Percentiles rank a stretch among this genome's conserved stretches.
phyloP scores from a whole-genome alignment of 2,113 vertebrate species.

The Corydoras sp. region DNA sequence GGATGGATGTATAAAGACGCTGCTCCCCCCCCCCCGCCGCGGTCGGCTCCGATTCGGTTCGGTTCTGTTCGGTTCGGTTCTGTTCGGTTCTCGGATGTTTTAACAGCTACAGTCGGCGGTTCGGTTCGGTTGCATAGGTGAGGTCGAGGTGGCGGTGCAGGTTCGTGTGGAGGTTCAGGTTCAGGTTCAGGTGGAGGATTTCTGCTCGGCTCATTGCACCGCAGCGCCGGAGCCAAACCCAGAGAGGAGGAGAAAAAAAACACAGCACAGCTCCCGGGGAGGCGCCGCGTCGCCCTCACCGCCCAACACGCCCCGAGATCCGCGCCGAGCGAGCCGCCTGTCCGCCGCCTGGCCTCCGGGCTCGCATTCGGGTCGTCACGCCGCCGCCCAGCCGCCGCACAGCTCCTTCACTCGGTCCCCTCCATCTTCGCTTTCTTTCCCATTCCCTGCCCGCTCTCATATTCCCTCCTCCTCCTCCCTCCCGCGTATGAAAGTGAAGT shows the following conservation, averaged over 20 bases:
- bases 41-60: background rate
- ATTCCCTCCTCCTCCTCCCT: background rate
- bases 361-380: background rate
- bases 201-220: conserved; percentile 7
- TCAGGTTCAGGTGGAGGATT: background rate
- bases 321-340: conserved; percentile 7
- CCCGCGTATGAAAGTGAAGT: conserved; percentile 44
- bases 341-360: conserved; percentile 2
- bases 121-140: conserved; percentile 30
- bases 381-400: conserved; percentile 1
- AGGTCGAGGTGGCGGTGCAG: too few relatives aligned
- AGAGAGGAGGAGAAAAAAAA: too few relatives aligned
- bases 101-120: conserved; percentile 34
- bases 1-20: too few relatives aligned
- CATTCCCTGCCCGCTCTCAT: conserved; percentile 44
- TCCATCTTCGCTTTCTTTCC: conserved; percentile 35
- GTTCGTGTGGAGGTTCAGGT: background rate
- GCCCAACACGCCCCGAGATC: conserved; percentile 28
- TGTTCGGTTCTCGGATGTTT: conserved; percentile 30
- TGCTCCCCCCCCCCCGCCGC: too few relatives aligned
- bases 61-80: conserved; percentile 4
- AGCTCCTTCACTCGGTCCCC: conserved; percentile 24
- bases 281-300: conserved; percentile 37
- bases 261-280: conserved; percentile 39
- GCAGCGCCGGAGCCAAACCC: conserved; percentile 42